These are phyloP conservation scores for Orthonevra nobilis DNA, from an alignment of 2,888 invertebrate species.

Conservation along the genomic window DNA sequence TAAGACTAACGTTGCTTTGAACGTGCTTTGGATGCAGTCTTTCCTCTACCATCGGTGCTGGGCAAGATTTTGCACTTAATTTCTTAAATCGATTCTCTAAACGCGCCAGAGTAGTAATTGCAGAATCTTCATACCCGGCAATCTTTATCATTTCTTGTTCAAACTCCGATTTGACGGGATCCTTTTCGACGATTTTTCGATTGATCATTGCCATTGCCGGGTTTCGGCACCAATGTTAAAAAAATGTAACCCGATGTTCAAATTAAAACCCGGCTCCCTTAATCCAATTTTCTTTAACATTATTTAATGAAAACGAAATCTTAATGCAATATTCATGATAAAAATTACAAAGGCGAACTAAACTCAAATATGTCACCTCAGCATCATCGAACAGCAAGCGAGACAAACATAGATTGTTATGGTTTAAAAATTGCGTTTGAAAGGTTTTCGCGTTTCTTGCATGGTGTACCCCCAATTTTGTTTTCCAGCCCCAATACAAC, in stretches of 20 bases:
- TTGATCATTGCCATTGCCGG: not conserved
- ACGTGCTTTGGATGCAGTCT: not conserved
- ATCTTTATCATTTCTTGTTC: slow-evolving; percentile 14
- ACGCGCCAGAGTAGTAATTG: not conserved
- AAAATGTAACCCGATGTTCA: too few species aligned
- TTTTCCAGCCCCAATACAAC: too few species aligned
- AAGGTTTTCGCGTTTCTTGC: too few species aligned
- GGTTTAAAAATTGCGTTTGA: too few species aligned
- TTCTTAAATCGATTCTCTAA: slow-evolving; percentile 5
- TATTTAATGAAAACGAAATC: not conserved
- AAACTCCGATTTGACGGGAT: slow-evolving; percentile 10
- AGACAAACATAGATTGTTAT: too few species aligned
- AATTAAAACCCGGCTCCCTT: not conserved
- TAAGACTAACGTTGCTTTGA: not conserved
- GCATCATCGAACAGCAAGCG: too few species aligned
- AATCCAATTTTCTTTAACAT: not conserved
- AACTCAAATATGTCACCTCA: too few species aligned
- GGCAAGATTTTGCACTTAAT: not conserved
- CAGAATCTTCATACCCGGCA: slow-evolving; percentile 17
- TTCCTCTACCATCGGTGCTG: not conserved
- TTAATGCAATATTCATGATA: too few species aligned
- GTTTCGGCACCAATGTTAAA: too few species aligned
- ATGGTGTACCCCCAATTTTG: too few species aligned
- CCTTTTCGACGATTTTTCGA: not conserved
- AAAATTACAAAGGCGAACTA: too few species aligned